Evolutionary conservation across 2,888 invertebrate species (phyloP), one percentile per base, ranked within the genome.

Genomic region (Drosophila neotestacea): DNA sequence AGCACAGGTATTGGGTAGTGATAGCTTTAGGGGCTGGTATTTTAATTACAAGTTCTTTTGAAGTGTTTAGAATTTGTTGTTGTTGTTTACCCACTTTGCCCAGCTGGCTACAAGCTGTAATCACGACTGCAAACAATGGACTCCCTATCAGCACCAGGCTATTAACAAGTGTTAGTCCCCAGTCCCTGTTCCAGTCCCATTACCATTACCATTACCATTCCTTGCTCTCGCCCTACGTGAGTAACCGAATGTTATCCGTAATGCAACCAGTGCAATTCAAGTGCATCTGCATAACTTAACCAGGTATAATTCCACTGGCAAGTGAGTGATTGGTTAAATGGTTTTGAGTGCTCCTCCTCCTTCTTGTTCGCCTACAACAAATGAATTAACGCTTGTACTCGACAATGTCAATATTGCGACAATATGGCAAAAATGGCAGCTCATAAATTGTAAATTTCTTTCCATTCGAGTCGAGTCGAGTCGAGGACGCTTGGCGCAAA

Each of bases 1-100:
- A 28, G 30, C 41, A 42, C 34, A 28, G 16, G 27, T 32, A 32
- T 38, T 4, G 32, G 30, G 22, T 32, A 10, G 63, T 60, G 52
- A 55, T 36, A 52, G 34, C 34, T 54, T 65, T 70, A 60, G 77
- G 69, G 74, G 65, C 66, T 72, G 59, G 66, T 77, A 70, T 82
- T 82, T 85, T 87, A 84, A 84, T 84, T 79, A 88, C 61, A 72
- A 63, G 56, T 52, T 56, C 48, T 46, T 47, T 79, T 85, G 58
- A 65, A 85, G 82, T 73, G 70, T 55, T 75, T 69, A 46, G 58
- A 36, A 52, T 38, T 54, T 60, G 38, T 50, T 32, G 38, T 50
- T 32, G 38, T 50, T 66, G 66, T 48, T 50, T 69, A 55, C 66
- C 47, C 41, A 41, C 44, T 32, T 44, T 28, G 30, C 28, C 38